Conservation (phyloP, 2,113 vertebrate species). For the Phycodurus eques region DNA sequence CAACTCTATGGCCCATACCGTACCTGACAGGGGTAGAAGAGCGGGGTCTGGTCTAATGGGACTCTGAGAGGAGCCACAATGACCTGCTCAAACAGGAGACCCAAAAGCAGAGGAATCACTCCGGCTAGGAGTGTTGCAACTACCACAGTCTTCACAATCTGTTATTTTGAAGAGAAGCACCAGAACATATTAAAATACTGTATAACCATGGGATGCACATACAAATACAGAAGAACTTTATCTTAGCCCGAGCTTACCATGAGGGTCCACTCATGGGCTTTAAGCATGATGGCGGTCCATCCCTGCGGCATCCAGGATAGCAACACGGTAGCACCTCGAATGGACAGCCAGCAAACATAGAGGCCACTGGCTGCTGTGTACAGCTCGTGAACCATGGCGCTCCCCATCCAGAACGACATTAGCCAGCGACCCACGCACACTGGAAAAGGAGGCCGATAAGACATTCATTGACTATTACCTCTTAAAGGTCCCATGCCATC, state of each 20-base stretch:
- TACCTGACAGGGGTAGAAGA: constrained; percentile 99
- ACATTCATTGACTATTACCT: neutral
- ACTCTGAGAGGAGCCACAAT: constrained; percentile 95
- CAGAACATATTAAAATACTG: too few species aligned
- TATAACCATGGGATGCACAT: too few species aligned
- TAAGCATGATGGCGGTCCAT: constrained; percentile 91
- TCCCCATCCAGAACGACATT: constrained; percentile 99
- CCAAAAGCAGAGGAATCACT: constrained; percentile 90
- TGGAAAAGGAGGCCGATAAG: constrained; percentile 46
- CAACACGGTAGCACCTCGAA: constrained; percentile 88
- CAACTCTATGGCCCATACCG: too few species aligned
- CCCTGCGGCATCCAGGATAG: constrained; percentile 99
- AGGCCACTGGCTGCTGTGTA: constrained; percentile 98
- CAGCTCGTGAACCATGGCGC: constrained; percentile 94
- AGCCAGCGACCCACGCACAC: constrained; percentile 96
- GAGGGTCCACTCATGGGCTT: constrained; percentile 97
- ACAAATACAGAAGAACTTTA: too few species aligned
- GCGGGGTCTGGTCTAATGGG: constrained; percentile 94
- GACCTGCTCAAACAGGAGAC: constrained; percentile 93
- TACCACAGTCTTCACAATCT: constrained; percentile 82
- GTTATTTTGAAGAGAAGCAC: too few species aligned
- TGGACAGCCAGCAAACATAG: constrained; percentile 96
- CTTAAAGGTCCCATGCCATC: neutral
- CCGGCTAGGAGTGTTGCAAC: constrained; percentile 92
- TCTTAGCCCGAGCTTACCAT: constrained; percentile 74